Evolutionary conservation across 2,113 vertebrate species (phyloP).

Genomic region (Hipposideros armiger): DNA sequence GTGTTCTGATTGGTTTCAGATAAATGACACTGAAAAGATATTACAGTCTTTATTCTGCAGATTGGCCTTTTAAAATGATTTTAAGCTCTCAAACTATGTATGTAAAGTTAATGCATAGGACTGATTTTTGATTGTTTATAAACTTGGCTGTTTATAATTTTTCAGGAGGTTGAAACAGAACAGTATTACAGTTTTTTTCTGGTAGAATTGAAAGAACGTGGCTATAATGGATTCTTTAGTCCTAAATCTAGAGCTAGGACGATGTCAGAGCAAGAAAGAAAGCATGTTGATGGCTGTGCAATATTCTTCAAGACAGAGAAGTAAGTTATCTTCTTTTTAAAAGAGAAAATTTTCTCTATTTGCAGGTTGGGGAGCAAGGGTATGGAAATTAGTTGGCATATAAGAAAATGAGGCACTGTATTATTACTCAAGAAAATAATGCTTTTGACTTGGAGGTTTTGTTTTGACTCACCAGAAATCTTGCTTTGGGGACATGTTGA

Average conservation of each 20-base stretch:
- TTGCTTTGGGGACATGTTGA: slow-evolving; percentile 43
- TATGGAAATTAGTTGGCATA: neutral
- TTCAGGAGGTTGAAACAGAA: slow-evolving; percentile 97
- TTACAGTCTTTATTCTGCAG: slow-evolving; percentile 18
- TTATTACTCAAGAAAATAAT: slow-evolving; percentile 25
- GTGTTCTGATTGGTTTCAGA: slow-evolving; percentile 18
- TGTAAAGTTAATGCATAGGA: slow-evolving; percentile 13
- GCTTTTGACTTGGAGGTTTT: neutral
- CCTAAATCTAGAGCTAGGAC: slow-evolving; percentile 98
- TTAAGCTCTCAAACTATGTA: slow-evolving; percentile 5
- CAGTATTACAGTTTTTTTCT: slow-evolving; percentile 98
- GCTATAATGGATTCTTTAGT: slow-evolving; percentile 99
- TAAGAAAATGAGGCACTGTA: slow-evolving; percentile 18
- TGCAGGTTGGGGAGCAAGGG: neutral
- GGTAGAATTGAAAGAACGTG: slow-evolving; percentile 97
- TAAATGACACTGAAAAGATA: slow-evolving; percentile 20
- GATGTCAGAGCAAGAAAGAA: slow-evolving; percentile 98
- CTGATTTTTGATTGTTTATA: slow-evolving; percentile 70
- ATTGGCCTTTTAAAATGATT: slow-evolving; percentile 21
- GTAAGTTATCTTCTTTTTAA: slow-evolving; percentile 86
- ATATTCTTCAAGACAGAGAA: slow-evolving; percentile 98
- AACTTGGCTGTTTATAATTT: slow-evolving; percentile 80
- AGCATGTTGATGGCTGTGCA: slow-evolving; percentile 98
- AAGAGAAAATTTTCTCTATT: neutral
- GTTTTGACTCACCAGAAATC: slow-evolving; percentile 53